These are phyloP conservation scores for Ceratosolen solmsi DNA, from an alignment of 1,140 invertebrate genomes.

Conservation along the genomic window DNA sequence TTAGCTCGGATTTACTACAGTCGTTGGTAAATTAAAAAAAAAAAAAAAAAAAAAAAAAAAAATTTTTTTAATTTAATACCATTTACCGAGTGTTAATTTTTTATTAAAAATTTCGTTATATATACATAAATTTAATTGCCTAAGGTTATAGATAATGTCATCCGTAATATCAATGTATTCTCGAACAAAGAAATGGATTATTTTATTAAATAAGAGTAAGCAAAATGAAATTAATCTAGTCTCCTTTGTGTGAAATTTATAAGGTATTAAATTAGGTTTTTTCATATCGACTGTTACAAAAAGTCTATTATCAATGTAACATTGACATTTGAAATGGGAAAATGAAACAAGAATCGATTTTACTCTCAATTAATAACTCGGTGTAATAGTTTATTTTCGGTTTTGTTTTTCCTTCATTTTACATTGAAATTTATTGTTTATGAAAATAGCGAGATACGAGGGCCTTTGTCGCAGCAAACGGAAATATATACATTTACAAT, in stretches of 20 bases:
- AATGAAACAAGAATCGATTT: neutral
- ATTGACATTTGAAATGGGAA: no score
- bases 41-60: no score
- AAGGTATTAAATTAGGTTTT: neutral
- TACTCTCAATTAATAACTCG: neutral
- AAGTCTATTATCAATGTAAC: no score
- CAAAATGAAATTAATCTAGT: neutral
- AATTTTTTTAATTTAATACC: neutral
- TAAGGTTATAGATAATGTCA: neutral
- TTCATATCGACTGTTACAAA: neutral
- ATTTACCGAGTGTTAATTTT: neutral
- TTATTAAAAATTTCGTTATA: neutral
- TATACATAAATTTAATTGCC: neutral
- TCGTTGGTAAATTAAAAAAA: neutral
- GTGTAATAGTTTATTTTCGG: neutral
- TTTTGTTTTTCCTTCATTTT: neutral
- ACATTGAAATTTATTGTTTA: no score
- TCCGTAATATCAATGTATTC: neutral
- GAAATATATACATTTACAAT: no score
- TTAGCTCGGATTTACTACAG: neutral
- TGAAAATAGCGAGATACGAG: no score
- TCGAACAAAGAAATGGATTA: neutral
- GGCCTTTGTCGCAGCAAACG: no score
- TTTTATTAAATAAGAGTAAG: neutral
- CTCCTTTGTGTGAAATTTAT: neutral